phyloP scores from a whole-genome alignment of 1,140 invertebrate species.

The Ylistrum balloti region DNA sequence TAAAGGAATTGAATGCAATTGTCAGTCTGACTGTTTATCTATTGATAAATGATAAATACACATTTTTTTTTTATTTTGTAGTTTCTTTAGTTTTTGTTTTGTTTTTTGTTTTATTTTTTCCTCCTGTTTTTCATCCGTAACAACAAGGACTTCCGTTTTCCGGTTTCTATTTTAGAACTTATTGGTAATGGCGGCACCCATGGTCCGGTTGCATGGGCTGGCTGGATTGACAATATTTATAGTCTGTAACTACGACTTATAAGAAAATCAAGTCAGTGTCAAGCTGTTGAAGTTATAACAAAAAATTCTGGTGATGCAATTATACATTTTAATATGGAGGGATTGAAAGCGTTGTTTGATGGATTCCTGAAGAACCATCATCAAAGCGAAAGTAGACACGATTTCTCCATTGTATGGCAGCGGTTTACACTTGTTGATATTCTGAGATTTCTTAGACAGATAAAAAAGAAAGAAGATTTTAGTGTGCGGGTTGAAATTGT shows the following conservation, averaged over 20 bases:
- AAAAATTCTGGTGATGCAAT: background rate
- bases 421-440: background rate
- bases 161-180: background rate
- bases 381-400: conserved; percentile 26
- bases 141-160: background rate
- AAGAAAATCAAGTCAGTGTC: background rate
- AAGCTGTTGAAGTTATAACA: background rate
- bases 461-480: background rate
- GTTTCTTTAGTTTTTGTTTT: too few relatives aligned
- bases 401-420: background rate
- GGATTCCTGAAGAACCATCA: background rate
- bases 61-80: too few relatives aligned
- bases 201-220: background rate
- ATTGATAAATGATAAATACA: too few relatives aligned
- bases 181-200: background rate
- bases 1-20: too few relatives aligned
- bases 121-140: too few relatives aligned
- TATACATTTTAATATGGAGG: background rate
- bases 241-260: background rate
- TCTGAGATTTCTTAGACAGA: background rate
- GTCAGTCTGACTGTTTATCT: too few relatives aligned
- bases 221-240: background rate
- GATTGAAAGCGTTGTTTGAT: conserved; percentile 4
- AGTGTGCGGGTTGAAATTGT: background rate
- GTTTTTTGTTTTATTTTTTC: too few relatives aligned